Evolutionary conservation across 2,888 invertebrate species (phyloP).

Genomic region (Eretmocerus hayati): DNA sequence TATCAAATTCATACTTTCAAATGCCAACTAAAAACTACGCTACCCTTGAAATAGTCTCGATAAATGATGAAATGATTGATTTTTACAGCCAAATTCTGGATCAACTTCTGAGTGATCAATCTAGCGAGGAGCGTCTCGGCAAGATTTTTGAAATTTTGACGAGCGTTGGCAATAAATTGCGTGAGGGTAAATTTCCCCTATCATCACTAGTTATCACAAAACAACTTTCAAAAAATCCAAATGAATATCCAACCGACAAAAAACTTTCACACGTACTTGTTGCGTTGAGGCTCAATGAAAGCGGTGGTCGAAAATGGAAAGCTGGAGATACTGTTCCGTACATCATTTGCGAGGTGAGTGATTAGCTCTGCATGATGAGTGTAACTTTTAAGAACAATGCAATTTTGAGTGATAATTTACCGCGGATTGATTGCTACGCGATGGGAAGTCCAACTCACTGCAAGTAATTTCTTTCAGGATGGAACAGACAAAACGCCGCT

Average conservation of each 20-base stretch:
- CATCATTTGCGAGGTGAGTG: constrained; percentile 72
- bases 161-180: constrained; percentile 68
- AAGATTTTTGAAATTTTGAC: constrained; percentile 75
- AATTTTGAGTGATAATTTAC: too few species aligned
- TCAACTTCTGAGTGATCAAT: constrained; percentile 74
- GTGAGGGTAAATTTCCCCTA: constrained; percentile 63
- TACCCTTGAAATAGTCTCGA: background rate
- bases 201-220: constrained; percentile 83
- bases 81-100: constrained; percentile 62
- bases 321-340: constrained; percentile 95
- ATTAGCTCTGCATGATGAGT: too few species aligned
- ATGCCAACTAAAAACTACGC: too few species aligned
- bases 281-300: constrained; percentile 80
- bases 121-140: constrained; percentile 75
- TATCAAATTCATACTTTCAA: too few species aligned
- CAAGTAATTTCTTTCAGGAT: constrained; percentile 51
- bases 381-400: too few species aligned
- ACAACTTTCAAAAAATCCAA: constrained; percentile 89
- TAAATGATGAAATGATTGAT: background rate
- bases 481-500: constrained; percentile 71
- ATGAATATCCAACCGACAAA: constrained; percentile 80
- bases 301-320: constrained; percentile 72
- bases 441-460: too few species aligned
- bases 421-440: too few species aligned
- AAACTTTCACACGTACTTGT: constrained; percentile 82